Evolutionary conservation across 2,888 invertebrate species (phyloP).

Genomic region (Amphipoea lucens): DNA sequence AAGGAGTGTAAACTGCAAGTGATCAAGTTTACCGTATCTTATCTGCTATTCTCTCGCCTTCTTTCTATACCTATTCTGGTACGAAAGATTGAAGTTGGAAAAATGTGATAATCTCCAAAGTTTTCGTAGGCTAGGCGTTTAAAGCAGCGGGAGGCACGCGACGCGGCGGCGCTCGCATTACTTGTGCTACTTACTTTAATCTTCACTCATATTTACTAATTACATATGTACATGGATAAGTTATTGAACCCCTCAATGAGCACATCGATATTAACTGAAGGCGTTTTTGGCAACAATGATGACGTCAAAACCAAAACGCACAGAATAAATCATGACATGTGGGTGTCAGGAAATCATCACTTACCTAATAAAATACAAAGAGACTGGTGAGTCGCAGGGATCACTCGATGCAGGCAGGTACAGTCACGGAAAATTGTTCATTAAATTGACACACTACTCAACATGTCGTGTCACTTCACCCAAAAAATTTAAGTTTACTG

Average conservation of each 20-base stretch:
- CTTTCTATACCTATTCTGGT: too few species aligned
- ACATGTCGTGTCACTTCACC: not conserved
- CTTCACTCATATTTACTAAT: slow-evolving; percentile 82
- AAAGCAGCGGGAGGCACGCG: slow-evolving; percentile 75
- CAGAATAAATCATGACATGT: not conserved
- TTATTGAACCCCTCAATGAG: not conserved
- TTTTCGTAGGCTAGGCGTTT: slow-evolving; percentile 71
- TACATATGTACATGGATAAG: slow-evolving; percentile 61
- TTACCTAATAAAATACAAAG: not conserved
- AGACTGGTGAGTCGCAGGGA: not conserved
- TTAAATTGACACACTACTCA: too few species aligned
- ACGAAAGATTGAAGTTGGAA: not conserved
- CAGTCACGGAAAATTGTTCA: not conserved
- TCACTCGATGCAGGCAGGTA: not conserved
- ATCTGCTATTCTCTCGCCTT: not conserved
- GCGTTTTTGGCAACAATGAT: not conserved
- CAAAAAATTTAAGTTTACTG: not conserved
- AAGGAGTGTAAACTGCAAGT: not conserved
- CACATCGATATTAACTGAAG: not conserved
- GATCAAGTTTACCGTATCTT: not conserved
- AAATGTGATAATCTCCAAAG: slow-evolving; percentile 50
- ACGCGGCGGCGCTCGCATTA: slow-evolving; percentile 72
- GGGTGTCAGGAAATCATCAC: slow-evolving; percentile 14
- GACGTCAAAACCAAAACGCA: not conserved
- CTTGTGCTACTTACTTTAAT: slow-evolving; percentile 75